Evolutionary conservation across 1,140 invertebrate species (phyloP), one percentile per base, ranked within the genome.

Genomic region (Drosophila hydei): DNA sequence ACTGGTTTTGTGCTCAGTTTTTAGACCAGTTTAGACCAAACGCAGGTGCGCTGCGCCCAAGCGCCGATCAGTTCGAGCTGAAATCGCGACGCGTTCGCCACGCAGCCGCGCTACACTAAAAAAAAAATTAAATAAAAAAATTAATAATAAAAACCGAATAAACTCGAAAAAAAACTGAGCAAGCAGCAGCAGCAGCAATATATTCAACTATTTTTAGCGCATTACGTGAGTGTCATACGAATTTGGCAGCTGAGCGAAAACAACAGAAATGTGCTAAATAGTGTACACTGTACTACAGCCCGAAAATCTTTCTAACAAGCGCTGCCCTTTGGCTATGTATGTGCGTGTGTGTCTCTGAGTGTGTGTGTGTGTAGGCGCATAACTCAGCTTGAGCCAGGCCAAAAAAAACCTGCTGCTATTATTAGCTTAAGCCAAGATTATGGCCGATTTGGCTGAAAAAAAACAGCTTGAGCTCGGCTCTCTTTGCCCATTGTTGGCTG

Each of bases 201-300:
- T 63, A 81, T 69, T 88, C 75, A 88, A 89, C 84, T 88, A 88
- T 88, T 88, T 88, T 88, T 88, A 88, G 83, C 78, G 69, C 42
- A 88, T 88, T 88, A 88, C 83, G 83, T 88, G 83, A 88, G 83
- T 88, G 83, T 88, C 72, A 83, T 83, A 79, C 77, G 50, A 85
- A 85, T 75, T 81, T 72, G 48, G 25, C 25, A 18, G 3, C n/a
- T 18, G 48, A 18, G 23, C 25, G 25, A 30, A 16, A 59, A 33
- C 33, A 52, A 33, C 50, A 65, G 9, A 60, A 65, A 56, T 62
- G 55, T 63, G 55, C 58, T 43, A 56, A 30, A 65, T 64, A 56
- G 38, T 30, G 40, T 69, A 62, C 48, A 60, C 50, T 62, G 4
- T 21, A 52, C 61, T 21, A 52, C 61, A 30, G 38, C 38, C n/a